Evolutionary conservation across 2,113 vertebrate genomes (phyloP).

Genomic region (Aramus guarauna): DNA sequence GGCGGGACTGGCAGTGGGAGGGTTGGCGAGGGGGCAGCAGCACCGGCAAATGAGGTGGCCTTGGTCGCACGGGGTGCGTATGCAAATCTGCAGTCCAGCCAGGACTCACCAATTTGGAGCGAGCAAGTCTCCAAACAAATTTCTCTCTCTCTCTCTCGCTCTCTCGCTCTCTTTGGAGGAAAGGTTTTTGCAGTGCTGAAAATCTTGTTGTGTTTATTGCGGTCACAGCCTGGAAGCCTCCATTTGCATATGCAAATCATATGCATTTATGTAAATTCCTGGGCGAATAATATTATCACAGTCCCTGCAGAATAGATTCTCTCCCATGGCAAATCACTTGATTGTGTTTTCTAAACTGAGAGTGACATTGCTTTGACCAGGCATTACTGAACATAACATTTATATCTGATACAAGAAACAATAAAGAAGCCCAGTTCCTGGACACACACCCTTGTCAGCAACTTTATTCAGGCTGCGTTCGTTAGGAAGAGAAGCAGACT

Average conservation of each 20-base stretch:
- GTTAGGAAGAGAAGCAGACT: neutral
- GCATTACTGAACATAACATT: neutral
- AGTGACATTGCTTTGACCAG: neutral
- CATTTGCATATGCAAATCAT: constrained; percentile 36
- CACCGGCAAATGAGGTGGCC: neutral
- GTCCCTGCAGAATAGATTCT: neutral
- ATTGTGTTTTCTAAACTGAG: neutral
- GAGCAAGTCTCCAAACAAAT: neutral
- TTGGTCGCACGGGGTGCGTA: rapidly evolving
- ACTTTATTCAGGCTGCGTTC: neutral
- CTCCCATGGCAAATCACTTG: constrained; percentile 22
- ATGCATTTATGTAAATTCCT: constrained; percentile 1
- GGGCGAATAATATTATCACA: neutral
- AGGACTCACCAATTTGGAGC: rapidly evolving
- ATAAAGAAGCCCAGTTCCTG: neutral
- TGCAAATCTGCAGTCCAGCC: neutral
- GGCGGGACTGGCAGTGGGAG: neutral
- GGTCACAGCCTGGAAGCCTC: neutral
- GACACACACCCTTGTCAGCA: neutral
- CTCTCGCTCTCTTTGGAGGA: neutral
- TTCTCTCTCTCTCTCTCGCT: neutral
- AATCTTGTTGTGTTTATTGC: neutral
- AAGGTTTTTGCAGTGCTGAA: neutral
- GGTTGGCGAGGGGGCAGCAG: neutral
- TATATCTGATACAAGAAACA: neutral